A percentile compares a stretch with the other conserved stretches of the same genome.
phyloP scores from a whole-genome alignment of 2,113 vertebrate species.

The Antechinus stuartii region DNA sequence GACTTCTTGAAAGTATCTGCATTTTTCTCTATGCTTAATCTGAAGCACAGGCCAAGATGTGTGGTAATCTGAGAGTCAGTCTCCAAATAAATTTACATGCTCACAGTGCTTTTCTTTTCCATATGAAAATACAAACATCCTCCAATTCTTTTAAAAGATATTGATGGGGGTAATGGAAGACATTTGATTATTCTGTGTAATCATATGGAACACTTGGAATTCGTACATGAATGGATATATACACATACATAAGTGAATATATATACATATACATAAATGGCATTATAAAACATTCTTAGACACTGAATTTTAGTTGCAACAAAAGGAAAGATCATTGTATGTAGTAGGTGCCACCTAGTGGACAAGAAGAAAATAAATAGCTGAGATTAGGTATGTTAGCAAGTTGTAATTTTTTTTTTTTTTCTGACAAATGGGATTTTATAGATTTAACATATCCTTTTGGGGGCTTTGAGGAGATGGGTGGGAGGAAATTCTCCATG shows the following conservation, averaged over 20 bases:
- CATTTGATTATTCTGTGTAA: background rate
- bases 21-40: background rate
- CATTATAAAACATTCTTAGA: background rate
- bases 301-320: background rate
- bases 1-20: background rate
- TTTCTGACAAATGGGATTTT: background rate
- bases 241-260: background rate
- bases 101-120: background rate
- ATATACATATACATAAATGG: background rate
- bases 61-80: background rate
- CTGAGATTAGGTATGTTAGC: background rate
- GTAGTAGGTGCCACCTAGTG: slow-evolving; percentile 3
- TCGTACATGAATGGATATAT: background rate
- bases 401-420: background rate
- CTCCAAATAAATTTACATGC: background rate
- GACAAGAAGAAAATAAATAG: background rate
- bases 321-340: background rate
- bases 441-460: background rate
- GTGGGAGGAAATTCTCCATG: background rate
- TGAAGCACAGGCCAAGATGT: background rate
- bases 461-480: no score
- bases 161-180: background rate
- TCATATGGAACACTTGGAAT: background rate
- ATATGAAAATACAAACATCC: background rate
- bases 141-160: background rate